phyloP scores from a whole-genome alignment of 2,113 vertebrate species.

The Vanacampus margaritifer region DNA sequence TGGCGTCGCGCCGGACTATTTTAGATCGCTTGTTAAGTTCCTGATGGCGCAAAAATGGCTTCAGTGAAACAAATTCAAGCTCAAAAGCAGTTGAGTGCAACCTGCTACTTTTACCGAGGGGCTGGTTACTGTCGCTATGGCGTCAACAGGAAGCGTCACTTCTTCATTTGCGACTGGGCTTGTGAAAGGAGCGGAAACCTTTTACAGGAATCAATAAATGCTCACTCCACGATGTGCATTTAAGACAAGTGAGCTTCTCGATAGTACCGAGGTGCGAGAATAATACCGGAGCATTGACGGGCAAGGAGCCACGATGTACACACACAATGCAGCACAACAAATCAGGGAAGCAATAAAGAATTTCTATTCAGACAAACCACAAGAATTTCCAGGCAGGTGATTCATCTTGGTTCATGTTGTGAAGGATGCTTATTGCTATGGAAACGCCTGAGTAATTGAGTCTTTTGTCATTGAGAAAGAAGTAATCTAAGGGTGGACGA shows the following conservation, averaged over 20 bases:
- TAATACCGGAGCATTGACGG: too few relatives aligned
- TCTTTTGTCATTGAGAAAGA: constrained; percentile 1
- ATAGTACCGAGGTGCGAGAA: too few relatives aligned
- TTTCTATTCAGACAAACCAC: not conserved
- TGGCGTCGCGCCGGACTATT: constrained; percentile 8
- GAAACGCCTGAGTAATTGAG: constrained; percentile 35
- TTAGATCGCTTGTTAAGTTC: not conserved
- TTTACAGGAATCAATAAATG: not conserved
- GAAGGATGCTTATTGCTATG: constrained; percentile 43
- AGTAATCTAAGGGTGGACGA: not conserved
- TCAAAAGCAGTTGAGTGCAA: too few relatives aligned
- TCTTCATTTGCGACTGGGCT: not conserved
- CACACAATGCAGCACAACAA: not conserved
- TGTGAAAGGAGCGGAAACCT: not conserved
- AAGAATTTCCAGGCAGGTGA: not conserved
- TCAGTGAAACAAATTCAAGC: not conserved
- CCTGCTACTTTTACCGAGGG: not conserved
- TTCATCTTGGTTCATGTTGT: constrained; percentile 15
- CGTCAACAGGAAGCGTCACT: not conserved
- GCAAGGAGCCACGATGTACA: too few relatives aligned
- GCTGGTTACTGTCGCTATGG: not conserved
- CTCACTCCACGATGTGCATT: too few relatives aligned
- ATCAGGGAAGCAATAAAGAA: not conserved
- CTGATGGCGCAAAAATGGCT: not conserved
- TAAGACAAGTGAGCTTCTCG: too few relatives aligned